Base-by-base conservation (phyloP, 2,113 vertebrate genomes). In the Delphinus delphis region DNA sequence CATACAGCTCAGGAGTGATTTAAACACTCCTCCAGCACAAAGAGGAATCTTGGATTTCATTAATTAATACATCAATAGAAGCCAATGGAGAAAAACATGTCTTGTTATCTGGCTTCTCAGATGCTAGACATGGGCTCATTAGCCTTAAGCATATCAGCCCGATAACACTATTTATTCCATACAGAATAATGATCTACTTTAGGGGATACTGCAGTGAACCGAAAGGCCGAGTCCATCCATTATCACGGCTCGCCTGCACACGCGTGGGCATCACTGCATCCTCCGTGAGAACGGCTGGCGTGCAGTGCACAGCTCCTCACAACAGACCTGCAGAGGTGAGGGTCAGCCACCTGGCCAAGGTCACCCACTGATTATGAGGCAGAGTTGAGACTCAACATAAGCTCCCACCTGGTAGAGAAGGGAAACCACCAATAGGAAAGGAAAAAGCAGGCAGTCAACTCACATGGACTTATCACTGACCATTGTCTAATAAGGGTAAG, bases 61-160 rank as follows among this genome's bases (percentile, higher is more conserved):
- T 98, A 99, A 99, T 98, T 98, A 98, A 98, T 98, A 98, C 97
- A 98, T 98, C 98, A 98, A 97, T 97, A 98, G 96, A 98, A 98
- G 96, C 96, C 96, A 98, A 97, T 97, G 84, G 96, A 98, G 97
- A 98, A 98, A 98, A 96, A 97, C 97, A 97, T 38, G 97, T 98
- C 98, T 98, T 98, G 97, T 98, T 98, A 98, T 98, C 97, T 98
- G 97, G 96, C 92, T 98, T 97, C 98, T 98, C 97, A 98, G 97
- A 98, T 63, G 90, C 98, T 96, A 98, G 97, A 98, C 95, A 98
- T 92, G 98, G 98, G 98, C 97, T 99, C 98, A 98, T 99, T 99
- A 99, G 98, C 98, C 97, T 98, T 97, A 98, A 98, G 97, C 97
- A 93, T 97, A 98, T 98, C 98, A 97, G 94, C 95, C 97, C 97